Evolutionary conservation across 1,140 invertebrate species (phyloP).

Genomic region (Aphidius ervi): DNA sequence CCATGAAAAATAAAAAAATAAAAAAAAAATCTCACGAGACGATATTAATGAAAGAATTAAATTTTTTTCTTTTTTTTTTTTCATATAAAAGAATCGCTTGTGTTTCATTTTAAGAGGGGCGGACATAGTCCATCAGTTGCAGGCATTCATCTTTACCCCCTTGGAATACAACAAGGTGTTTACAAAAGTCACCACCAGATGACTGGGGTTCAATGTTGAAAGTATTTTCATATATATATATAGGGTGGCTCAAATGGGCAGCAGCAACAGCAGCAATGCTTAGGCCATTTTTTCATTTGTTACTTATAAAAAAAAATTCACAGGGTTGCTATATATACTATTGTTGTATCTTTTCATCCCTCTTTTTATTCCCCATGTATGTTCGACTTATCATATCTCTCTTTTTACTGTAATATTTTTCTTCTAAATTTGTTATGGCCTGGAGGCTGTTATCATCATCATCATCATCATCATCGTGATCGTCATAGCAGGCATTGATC

Average conservation of each 20-base stretch:
- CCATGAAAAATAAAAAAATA: neutral
- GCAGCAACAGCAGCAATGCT: no score
- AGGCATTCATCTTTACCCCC: conserved; percentile 10
- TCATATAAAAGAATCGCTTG: neutral
- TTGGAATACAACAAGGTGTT: conserved; percentile 32
- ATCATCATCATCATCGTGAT: no score
- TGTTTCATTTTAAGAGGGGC: neutral
- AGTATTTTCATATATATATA: no score
- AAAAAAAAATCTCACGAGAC: neutral
- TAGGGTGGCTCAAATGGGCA: no score
- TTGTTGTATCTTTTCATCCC: conserved; percentile 24
- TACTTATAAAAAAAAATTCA: conserved; percentile 27
- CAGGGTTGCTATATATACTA: conserved; percentile 41
- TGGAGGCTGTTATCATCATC: no score
- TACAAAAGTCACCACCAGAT: conserved; percentile 53
- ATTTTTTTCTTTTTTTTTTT: neutral
- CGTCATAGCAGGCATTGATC: neutral
- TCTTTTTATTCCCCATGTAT: conserved; percentile 15
- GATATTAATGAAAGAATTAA: neutral
- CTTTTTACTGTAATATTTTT: no score
- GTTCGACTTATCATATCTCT: conserved; percentile 21
- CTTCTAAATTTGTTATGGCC: no score
- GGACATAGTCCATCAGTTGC: conserved; percentile 10
- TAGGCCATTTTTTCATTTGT: no score
- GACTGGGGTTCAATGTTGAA: conserved; percentile 30